Evolutionary conservation across 2,888 invertebrate genomes (phyloP).

Genomic region (Rambutsinella grinnellia): DNA sequence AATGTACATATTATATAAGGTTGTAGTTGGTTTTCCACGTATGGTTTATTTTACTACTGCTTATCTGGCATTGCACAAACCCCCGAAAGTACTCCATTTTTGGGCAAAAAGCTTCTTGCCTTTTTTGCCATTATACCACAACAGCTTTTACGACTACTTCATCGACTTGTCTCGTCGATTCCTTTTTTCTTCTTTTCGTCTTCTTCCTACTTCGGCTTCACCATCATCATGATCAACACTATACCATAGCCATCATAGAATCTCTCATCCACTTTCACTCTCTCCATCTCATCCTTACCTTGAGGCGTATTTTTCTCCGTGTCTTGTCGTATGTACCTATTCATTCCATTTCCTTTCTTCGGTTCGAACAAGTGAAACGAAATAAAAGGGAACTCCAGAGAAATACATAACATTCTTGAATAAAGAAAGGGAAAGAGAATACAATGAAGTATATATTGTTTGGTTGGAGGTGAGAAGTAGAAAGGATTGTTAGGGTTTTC

Average conservation of each 20-base stretch:
- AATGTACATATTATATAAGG: too few species aligned
- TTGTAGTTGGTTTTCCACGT: too few species aligned
- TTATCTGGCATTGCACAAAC: too few species aligned
- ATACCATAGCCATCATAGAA: neutral
- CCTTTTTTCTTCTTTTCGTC: neutral
- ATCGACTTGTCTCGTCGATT: constrained; percentile 56
- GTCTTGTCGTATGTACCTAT: neutral
- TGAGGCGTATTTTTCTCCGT: neutral
- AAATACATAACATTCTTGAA: neutral
- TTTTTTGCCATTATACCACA: constrained; percentile 38
- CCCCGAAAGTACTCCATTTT: too few species aligned
- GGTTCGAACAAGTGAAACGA: neutral
- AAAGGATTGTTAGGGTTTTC: neutral
- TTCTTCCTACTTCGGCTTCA: neutral
- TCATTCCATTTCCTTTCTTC: neutral
- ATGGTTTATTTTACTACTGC: too few species aligned
- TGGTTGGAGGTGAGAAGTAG: neutral
- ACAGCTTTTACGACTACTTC: constrained; percentile 55
- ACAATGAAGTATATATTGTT: neutral
- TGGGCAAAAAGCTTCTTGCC: constrained; percentile 27
- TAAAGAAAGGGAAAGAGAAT: neutral
- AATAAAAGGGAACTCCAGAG: neutral
- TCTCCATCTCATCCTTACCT: neutral
- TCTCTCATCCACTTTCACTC: neutral
- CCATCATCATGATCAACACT: neutral